Percentiles rank a stretch among this genome's conserved stretches.
phyloP scores from a whole-genome alignment of 2,888 invertebrate species.

The Boloria selene region DNA sequence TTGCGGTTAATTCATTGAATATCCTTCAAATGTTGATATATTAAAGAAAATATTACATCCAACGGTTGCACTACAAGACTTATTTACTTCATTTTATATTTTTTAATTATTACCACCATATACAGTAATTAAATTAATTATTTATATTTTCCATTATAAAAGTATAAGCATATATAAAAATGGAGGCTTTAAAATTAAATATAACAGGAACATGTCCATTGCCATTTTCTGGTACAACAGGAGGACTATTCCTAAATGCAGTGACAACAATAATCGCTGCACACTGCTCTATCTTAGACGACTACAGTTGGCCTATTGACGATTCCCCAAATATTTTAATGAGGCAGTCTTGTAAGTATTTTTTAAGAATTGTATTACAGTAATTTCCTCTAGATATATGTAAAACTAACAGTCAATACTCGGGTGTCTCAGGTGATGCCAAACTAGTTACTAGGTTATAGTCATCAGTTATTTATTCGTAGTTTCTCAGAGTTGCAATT shows the following conservation, averaged over 20 bases:
- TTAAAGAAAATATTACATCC: conserved; percentile 1
- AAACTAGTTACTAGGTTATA: no score
- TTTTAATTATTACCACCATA: no score
- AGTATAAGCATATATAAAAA: conserved; percentile 51
- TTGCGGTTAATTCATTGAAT: conserved; percentile 16
- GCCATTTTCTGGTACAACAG: conserved; percentile 53
- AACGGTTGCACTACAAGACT: conserved; percentile 7
- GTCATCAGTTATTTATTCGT: no score
- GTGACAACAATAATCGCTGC: conserved; percentile 80
- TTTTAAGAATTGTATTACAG: no score
- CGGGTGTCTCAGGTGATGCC: no score
- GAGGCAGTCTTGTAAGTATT: conserved; percentile 43
- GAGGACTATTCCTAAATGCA: conserved; percentile 77
- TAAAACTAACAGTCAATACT: no score
- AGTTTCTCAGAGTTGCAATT: no score
- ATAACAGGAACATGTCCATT: conserved; percentile 52
- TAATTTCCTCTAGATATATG: no score
- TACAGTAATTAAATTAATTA: no score
- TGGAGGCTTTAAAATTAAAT: conserved; percentile 46
- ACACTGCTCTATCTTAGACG: conserved; percentile 77
- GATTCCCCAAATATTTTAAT: conserved; percentile 47
- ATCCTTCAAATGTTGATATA: conserved; percentile 4
- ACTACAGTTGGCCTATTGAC: conserved; percentile 78
- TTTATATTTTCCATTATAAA: neutral
- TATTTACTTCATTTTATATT: conserved; percentile 4